A percentile compares a stretch with the other conserved stretches of the same genome.
These are phyloP conservation scores for Ceratosolen fusciceps DNA, from an alignment of 1,140 invertebrate genomes.

Conservation along the genomic window DNA sequence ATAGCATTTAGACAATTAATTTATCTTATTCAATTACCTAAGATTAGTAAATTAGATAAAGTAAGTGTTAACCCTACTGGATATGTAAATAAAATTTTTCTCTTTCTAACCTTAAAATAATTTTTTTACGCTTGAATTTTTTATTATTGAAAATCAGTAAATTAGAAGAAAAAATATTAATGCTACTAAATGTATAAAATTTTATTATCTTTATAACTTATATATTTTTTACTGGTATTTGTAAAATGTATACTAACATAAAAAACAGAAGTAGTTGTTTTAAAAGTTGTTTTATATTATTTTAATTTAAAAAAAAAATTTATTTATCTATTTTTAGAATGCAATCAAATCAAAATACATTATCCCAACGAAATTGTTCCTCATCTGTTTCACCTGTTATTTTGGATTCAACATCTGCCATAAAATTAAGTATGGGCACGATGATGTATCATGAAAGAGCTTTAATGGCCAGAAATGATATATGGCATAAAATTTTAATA, in stretches of 20 bases:
- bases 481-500: conserved; percentile 65
- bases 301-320: too few relatives aligned
- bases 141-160: too few relatives aligned
- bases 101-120: not conserved
- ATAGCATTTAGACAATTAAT: not conserved
- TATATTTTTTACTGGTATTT: too few relatives aligned
- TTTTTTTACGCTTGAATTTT: not conserved
- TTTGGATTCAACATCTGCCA: conserved; percentile 57
- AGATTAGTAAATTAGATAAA: not conserved
- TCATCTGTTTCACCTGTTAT: conserved; percentile 50
- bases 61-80: not conserved
- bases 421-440: conserved; percentile 59
- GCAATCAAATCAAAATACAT: not conserved
- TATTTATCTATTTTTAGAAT: not conserved
- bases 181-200: too few relatives aligned
- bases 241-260: too few relatives aligned
- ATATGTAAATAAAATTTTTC: not conserved
- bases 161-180: too few relatives aligned
- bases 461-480: conserved; percentile 62
- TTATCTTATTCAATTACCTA: not conserved
- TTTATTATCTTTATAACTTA: too few relatives aligned
- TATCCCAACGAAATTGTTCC: not conserved
- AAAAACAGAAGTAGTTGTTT: too few relatives aligned
- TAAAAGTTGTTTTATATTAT: too few relatives aligned
- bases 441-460: conserved; percentile 59